Percentiles rank a stretch among this genome's conserved stretches.
Conservation (phyloP, 2,888 invertebrate genomes). For the Byasa hedistus region DNA sequence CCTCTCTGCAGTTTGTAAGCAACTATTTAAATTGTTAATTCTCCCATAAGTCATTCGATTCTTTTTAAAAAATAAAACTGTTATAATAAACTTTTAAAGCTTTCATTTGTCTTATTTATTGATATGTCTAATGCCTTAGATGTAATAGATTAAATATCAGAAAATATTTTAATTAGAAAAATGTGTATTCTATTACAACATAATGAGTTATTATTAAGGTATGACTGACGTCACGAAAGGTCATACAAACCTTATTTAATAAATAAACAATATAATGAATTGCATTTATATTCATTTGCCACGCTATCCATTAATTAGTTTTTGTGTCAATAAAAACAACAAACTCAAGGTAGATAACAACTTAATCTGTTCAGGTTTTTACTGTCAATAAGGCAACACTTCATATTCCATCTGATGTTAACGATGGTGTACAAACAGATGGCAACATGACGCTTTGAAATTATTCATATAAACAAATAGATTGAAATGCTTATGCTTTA, state of each 20-base stretch:
- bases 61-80: too few species aligned
- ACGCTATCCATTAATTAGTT: slow-evolving; percentile 1
- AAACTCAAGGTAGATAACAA: neutral
- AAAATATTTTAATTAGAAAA: too few species aligned
- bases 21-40: too few species aligned
- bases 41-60: too few species aligned
- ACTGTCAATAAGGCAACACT: neutral
- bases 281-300: neutral
- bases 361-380: neutral
- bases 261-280: slow-evolving; percentile 1
- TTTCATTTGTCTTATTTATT: too few species aligned
- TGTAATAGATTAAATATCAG: too few species aligned
- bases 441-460: too few species aligned
- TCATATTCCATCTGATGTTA: slow-evolving; percentile 1
- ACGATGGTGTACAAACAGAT: neutral
- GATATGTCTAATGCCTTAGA: too few species aligned
- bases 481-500: too few species aligned
- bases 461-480: too few species aligned
- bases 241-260: neutral
- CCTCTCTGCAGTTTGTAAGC: too few species aligned
- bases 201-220: neutral
- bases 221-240: neutral
- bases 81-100: too few species aligned
- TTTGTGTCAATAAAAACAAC: slow-evolving; percentile 3
- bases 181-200: neutral